phyloP scores from a whole-genome alignment of 2,797 vertebrate genomes.

The Holocentrus rufus region DNA sequence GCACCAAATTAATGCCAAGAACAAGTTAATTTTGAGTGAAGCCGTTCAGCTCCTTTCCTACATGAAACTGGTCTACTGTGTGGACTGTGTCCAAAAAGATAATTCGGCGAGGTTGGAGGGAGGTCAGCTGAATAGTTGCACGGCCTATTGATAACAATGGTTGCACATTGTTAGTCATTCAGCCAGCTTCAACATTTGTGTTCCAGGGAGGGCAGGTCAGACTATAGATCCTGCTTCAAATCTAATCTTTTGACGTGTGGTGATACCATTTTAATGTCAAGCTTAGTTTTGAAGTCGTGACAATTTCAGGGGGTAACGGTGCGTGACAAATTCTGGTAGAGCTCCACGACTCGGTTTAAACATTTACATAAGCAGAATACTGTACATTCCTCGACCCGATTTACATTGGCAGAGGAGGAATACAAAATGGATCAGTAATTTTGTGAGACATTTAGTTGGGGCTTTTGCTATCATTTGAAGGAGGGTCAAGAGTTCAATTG shows the following conservation, averaged over 20 bases:
- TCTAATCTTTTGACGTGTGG: conserved; percentile 65
- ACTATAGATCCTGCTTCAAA: conserved; percentile 20
- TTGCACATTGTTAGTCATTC: conserved; percentile 54
- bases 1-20: conserved; percentile 22
- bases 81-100: conserved; percentile 35
- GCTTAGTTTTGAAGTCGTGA: conserved; percentile 17
- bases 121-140: conserved; percentile 75
- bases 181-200: conserved; percentile 36
- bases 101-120: conserved; percentile 70
- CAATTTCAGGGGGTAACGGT: conserved; percentile 1
- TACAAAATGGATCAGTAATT: conserved; percentile 6
- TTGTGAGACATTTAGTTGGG: conserved; percentile 2
- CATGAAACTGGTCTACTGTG: conserved; percentile 38
- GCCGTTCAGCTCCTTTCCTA: conserved; percentile 36
- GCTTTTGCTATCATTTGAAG: background rate
- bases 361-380: conserved; percentile 29
- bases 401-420: conserved; percentile 6
- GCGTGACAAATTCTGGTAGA: conserved; percentile 2
- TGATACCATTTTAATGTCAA: conserved; percentile 45
- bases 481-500: conserved; percentile 50
- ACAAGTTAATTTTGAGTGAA: conserved; percentile 37
- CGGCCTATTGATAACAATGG: conserved; percentile 66
- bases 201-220: conserved; percentile 45
- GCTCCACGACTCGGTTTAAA: conserved; percentile 37
- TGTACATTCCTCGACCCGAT: conserved; percentile 7